Evolutionary conservation across 2,113 vertebrate genomes (phyloP).

Genomic region (Eira barbara): DNA sequence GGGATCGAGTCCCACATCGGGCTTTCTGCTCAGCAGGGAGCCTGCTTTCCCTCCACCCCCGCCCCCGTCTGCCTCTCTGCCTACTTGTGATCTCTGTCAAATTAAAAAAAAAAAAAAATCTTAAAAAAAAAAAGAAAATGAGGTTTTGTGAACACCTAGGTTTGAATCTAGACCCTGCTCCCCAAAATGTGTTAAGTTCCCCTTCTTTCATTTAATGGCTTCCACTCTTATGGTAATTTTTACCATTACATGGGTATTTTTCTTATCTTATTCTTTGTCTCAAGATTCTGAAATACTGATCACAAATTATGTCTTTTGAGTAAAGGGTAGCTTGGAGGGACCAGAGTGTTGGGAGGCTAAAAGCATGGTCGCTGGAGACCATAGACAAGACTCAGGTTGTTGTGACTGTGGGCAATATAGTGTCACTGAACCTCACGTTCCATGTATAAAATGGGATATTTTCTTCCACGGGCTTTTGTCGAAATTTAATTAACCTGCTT

Average conservation of each 20-base stretch:
- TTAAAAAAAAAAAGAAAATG: constrained; percentile 46
- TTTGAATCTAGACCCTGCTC: not conserved
- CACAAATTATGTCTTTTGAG: not conserved
- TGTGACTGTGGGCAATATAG: not conserved
- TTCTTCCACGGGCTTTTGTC: not conserved
- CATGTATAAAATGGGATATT: not conserved
- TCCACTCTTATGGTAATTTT: accelerated
- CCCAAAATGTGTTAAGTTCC: not conserved
- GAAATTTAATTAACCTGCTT: not conserved
- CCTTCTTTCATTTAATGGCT: not conserved
- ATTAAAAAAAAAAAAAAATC: too few relatives aligned
- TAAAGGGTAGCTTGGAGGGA: not conserved
- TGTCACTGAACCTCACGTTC: not conserved
- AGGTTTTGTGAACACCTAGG: not conserved
- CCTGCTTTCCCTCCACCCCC: too few relatives aligned
- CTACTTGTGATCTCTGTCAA: too few relatives aligned
- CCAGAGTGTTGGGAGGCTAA: not conserved
- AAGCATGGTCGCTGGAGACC: not conserved
- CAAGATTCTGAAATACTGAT: not conserved
- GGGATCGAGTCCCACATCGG: too few relatives aligned
- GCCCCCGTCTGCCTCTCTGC: too few relatives aligned
- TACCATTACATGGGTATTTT: not conserved
- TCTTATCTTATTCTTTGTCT: not conserved
- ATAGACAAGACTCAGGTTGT: not conserved
- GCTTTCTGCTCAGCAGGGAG: too few relatives aligned